Conservation (phyloP, 2,113 vertebrate species). For the Clupea harengus region DNA sequence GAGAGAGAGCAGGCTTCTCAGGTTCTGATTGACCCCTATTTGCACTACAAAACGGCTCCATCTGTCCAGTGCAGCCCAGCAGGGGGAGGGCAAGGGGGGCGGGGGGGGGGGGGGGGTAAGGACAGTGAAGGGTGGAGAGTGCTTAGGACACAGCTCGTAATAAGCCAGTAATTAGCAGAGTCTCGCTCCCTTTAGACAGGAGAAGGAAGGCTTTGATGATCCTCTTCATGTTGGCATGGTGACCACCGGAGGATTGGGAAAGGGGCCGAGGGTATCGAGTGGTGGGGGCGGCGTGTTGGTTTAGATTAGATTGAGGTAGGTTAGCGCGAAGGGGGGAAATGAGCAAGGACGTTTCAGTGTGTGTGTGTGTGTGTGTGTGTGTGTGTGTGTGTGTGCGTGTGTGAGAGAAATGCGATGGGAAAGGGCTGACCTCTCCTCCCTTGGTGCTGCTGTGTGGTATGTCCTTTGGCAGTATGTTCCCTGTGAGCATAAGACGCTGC, state of each 20-base stretch:
- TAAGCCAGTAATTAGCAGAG: conserved; percentile 67
- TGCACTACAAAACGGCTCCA: not conserved
- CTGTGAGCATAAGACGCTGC: not conserved
- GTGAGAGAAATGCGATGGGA: conserved; percentile 48
- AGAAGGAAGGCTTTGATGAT: conserved; percentile 37
- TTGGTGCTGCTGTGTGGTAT: not conserved
- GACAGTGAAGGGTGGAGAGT: not conserved
- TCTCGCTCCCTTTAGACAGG: conserved; percentile 57
- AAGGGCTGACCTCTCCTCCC: conserved; percentile 55
- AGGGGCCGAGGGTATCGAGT: conserved; percentile 40
- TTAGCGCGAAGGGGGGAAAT: not conserved
- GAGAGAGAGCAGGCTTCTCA: not conserved
- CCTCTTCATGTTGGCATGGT: conserved; percentile 69
- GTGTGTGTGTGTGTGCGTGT: conserved; percentile 18
- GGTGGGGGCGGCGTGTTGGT: not conserved
- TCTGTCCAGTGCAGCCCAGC: not conserved
- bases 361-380: conserved; percentile 1
- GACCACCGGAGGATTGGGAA: conserved; percentile 53
- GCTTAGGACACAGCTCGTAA: conserved; percentile 47
- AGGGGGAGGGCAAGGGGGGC: not conserved
- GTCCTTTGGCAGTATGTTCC: not conserved
- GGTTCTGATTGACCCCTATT: not conserved
- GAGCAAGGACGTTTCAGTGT: not conserved
- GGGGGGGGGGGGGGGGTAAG: not conserved
- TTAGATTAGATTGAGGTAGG: not conserved